phyloP scores from a whole-genome alignment of 1,140 invertebrate genomes.

The Drosophila arawakana region DNA sequence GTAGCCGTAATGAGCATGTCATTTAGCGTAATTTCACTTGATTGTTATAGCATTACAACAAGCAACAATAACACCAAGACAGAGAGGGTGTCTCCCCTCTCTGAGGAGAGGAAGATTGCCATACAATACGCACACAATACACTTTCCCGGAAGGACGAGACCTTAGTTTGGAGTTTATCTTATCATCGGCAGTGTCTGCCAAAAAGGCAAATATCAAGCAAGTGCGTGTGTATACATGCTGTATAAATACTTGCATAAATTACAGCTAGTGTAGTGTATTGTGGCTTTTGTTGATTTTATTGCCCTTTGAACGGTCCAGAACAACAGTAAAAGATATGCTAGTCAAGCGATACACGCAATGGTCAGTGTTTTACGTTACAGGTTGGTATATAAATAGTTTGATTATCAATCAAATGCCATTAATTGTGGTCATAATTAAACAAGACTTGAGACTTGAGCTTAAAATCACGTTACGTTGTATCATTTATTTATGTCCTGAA shows the following conservation, averaged over 20 bases:
- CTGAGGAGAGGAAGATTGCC: not conserved
- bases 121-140: conserved; percentile 52
- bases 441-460: too few species aligned
- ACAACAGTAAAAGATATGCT: not conserved
- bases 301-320: conserved; percentile 30
- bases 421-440: too few species aligned
- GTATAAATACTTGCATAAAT: conserved; percentile 44
- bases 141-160: conserved; percentile 34
- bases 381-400: conserved; percentile 5
- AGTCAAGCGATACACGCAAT: not conserved
- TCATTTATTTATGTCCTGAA: too few species aligned
- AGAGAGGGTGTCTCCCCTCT: too few species aligned
- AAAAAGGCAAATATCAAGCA: conserved; percentile 33
- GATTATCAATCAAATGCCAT: not conserved
- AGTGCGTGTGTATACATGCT: conserved; percentile 6
- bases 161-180: conserved; percentile 65
- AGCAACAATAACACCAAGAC: conserved; percentile 43
- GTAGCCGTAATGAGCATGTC: conserved; percentile 77
- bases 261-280: conserved; percentile 27
- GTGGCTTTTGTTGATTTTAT: conserved; percentile 43
- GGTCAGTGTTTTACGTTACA: conserved; percentile 15
- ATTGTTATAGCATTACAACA: conserved; percentile 80
- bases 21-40: conserved; percentile 80
- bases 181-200: conserved; percentile 55
- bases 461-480: too few species aligned